Conservation (phyloP, 2,888 invertebrate species). For the Lordiphosa andalusiaca region DNA sequence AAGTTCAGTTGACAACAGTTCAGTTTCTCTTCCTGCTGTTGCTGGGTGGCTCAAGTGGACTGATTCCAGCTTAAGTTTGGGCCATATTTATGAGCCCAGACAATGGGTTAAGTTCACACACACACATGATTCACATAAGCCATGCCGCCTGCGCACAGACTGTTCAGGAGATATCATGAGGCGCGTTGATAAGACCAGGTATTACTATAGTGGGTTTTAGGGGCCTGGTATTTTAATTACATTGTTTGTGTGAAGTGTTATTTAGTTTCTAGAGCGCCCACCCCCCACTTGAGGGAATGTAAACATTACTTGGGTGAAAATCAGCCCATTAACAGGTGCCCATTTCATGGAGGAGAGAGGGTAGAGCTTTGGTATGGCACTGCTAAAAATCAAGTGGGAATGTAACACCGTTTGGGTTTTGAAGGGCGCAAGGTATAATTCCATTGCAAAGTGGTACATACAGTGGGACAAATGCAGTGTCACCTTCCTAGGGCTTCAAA, state of each 20-base stretch:
- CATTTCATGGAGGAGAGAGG: not conserved
- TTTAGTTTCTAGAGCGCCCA: slow-evolving; percentile 7
- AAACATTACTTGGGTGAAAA: not conserved
- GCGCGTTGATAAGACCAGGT: not conserved
- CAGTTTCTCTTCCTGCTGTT: slow-evolving; percentile 1
- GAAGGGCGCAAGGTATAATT: slow-evolving; percentile 28
- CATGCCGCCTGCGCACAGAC: not conserved
- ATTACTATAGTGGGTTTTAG: slow-evolving; percentile 15
- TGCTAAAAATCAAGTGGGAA: slow-evolving; percentile 9
- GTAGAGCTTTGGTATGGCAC: slow-evolving; percentile 10
- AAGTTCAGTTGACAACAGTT: slow-evolving; percentile 5
- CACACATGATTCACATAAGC: not conserved
- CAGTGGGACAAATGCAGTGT: slow-evolving; percentile 12
- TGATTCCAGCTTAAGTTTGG: slow-evolving; percentile 9
- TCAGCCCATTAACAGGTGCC: slow-evolving; percentile 11
- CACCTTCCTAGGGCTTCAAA: not conserved
- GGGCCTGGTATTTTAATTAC: slow-evolving; percentile 59
- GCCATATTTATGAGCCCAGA: slow-evolving; percentile 10
- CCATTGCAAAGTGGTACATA: slow-evolving; percentile 19
- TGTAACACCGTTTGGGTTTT: not conserved
- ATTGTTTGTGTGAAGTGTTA: slow-evolving; percentile 40
- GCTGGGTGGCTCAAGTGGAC: slow-evolving; percentile 2
- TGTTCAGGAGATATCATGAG: slow-evolving; percentile 1
- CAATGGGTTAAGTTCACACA: slow-evolving; percentile 29
- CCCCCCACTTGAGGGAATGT: slow-evolving; percentile 3